Percentiles rank a stretch among this genome's conserved stretches.
Conservation (phyloP, 2,797 vertebrate genomes). For the Propithecus deckenii region DNA sequence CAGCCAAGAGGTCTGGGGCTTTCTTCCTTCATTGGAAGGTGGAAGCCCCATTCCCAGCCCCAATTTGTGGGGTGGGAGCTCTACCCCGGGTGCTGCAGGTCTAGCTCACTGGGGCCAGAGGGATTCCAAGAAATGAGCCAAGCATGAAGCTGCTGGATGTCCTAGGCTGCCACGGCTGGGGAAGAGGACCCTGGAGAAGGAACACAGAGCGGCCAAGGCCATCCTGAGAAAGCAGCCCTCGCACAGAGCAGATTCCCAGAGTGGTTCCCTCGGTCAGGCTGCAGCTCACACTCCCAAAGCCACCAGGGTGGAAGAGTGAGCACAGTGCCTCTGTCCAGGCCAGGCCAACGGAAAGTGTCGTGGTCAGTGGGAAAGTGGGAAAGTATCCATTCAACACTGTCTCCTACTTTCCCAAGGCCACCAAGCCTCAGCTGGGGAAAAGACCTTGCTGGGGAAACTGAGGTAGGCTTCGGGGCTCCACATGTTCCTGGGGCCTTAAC, state of each 20-base stretch:
- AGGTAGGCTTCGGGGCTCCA: neutral
- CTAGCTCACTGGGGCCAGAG: neutral
- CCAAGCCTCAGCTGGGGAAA: neutral
- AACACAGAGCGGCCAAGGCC: neutral
- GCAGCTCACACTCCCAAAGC: neutral
- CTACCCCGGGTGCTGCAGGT: neutral
- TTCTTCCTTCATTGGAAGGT: too few relatives aligned
- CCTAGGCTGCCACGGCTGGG: neutral
- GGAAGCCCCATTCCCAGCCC: neutral
- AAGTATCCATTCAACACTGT: neutral
- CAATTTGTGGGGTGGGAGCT: too few relatives aligned
- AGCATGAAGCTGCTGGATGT: too few relatives aligned
- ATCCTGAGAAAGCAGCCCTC: neutral
- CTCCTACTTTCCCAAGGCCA: too few relatives aligned
- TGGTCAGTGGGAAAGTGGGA: neutral
- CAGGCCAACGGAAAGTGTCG: neutral
- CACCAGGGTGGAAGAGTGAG: neutral
- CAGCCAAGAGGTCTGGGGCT: neutral
- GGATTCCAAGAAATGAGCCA: too few relatives aligned
- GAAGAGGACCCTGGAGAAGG: neutral
- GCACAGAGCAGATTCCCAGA: neutral
- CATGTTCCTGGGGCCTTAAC: neutral
- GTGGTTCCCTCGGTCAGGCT: neutral
- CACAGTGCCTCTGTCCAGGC: neutral
- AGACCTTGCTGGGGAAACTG: neutral